Base-by-base conservation (phyloP, 64 coral and sea anemone species). In the Pocillopora verrucosa region DNA sequence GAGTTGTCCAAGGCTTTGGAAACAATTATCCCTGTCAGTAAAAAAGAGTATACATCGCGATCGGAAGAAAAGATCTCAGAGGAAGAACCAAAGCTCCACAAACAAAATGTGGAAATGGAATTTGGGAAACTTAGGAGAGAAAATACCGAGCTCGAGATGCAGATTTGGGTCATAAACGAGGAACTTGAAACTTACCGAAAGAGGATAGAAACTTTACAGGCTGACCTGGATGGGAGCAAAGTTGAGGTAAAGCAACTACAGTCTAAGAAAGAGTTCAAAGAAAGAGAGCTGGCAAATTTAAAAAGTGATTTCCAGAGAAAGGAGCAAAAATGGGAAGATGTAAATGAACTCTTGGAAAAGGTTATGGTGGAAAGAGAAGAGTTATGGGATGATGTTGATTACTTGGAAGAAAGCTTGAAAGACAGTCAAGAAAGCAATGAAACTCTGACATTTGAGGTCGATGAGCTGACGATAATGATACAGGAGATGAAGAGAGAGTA, bases 261-360 rank as follows among this genome's bases (percentile, higher is more conserved):
- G 38, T 30, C 61, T 3, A 45, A 34, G 3, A 34, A 38, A 22
- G 16, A 83, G 36, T 67, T 22, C 61, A 83, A 45, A 36, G 80
- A 65, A 67, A 83, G 80, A 45, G 80, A 83, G 26, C 36, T 83
- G 61, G 41, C 11, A 83, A 83, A 83, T 68, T 19, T 83, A 17
- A 83, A 62, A 67, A 13, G 20, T 41, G 61, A 83, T 45, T 67
- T 83, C 15, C 15, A 67, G 80, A 83, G 4, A n/a, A 67, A 67
- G 36, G 61, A 67, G 35, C 26, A 37, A 19, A 38, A 35, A 16
- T 83, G 65, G 9, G 59, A 62, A n/a, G 78, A 35, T 5, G 12
- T 61, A 59, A 59, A 62, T 61, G 78, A 80, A 1, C 25, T 35
- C 20, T 13, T 80, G 58, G 36, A 83, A 34, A 20, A 83, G 12